Base-by-base conservation (phyloP, 2,797 vertebrate genomes). In the Glossophaga mutica region DNA sequence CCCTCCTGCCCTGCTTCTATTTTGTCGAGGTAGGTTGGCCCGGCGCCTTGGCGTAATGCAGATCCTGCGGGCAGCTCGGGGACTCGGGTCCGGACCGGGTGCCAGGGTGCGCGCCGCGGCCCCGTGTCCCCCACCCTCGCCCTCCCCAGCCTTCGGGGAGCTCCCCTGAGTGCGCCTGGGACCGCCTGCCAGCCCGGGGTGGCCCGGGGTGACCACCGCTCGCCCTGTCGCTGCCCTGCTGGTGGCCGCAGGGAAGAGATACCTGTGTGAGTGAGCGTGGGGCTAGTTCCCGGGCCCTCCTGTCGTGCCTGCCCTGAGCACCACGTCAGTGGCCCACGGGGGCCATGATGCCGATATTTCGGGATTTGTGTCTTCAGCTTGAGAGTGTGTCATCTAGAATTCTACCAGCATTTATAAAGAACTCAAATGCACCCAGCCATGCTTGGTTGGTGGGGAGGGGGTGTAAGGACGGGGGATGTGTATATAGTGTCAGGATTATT, bases 1-100 rank as follows among this genome's bases (percentile, higher is more conserved):
- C 99, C 77, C 98, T 99, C 97, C 98, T 99, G 98, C 99, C 99
- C 91, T 99, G 99, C 97, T 99, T 99, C 98, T 99, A 99, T 98
- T 99, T 99, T 94, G 99, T 99, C 32, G 99, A 99, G 99, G 99
- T 99, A 98, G 98, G 99, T 98, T 92, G 96, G 95, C 89, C 78
- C 50, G 12, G 50, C 3, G 85, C 93, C 73, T 55, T 42, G 95
- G 92, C 96, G 4, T 93, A 94, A 92, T 97, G 97, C 97, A 90
- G 97, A 93, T 90, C 83, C 78, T 68, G 29, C 34, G 3, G 57
- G 79, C 68, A 84, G 57, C 92, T 62, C 85, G 18, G 65, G 46
- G 62, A 79, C 79, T 91, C 16, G n/a, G 90, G 71, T 92, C 65
- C 78, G 24, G 86, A 62, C 32, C 7, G 26, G 5, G 0, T 18